phyloP scores from a whole-genome alignment of 2,113 vertebrate genomes.

The Microcebus griseorufus region DNA sequence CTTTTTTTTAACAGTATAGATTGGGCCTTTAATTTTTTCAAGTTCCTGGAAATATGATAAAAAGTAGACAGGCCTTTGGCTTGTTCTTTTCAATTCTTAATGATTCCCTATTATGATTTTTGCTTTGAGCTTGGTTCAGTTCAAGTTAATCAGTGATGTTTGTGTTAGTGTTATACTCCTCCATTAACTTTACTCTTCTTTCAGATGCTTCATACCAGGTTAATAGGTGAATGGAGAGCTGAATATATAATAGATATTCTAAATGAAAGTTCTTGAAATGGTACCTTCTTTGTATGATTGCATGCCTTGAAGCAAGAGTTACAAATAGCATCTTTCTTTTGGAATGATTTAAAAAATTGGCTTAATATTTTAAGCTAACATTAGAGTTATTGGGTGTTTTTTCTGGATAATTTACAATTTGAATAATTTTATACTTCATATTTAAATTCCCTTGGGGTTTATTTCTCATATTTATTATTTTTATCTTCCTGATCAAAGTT shows the following conservation, averaged over 20 bases:
- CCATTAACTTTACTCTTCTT: not conserved
- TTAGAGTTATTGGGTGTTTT: not conserved
- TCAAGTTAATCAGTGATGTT: not conserved
- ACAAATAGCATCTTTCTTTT: not conserved
- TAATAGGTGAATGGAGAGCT: not conserved
- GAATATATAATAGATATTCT: not conserved
- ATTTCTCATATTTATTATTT: constrained; percentile 6
- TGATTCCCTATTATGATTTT: not conserved
- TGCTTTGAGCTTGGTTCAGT: not conserved
- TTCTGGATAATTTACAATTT: not conserved
- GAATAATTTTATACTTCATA: not conserved
- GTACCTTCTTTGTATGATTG: not conserved
- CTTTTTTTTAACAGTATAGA: not conserved
- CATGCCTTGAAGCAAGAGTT: not conserved
- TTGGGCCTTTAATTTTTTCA: not conserved
- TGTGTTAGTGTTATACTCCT: not conserved
- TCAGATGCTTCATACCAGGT: not conserved
- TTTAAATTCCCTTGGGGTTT: not conserved
- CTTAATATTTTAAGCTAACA: not conserved
- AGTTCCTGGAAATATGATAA: not conserved
- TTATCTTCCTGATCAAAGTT: not conserved
- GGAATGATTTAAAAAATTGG: not conserved
- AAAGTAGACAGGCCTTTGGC: not conserved
- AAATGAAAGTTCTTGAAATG: not conserved
- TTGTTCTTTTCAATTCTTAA: not conserved